Evolutionary conservation across 1,140 invertebrate genomes (phyloP), one percentile per base, ranked within the genome.

Genomic region (Aphaenogaster rudis): DNA sequence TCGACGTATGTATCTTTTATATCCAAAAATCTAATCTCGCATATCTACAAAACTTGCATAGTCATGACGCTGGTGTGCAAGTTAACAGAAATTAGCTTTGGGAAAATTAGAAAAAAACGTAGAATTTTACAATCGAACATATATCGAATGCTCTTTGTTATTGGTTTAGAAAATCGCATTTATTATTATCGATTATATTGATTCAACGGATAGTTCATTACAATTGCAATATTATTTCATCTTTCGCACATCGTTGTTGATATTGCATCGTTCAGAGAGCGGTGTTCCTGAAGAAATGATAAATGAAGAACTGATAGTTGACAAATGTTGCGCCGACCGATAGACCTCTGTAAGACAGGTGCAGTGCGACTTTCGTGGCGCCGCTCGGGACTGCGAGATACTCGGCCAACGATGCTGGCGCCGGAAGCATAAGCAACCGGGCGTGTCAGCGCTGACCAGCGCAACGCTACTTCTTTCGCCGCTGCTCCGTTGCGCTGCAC

Each of bases 381-480:
- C 64, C 84, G 61, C 86, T 67, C 54, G 80, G 63, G 52, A 74
- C 64, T 63, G 59, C 59, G 79, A 69, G 69, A 61, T 54, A 50
- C 39, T 63, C 57, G 59, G 48, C 21, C 69, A 72, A 91, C 66
- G 85, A 84, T 92, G 66, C 45, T 69, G 93, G 91, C 91, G 94
- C 93, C 93, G 93, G 93, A 93, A 94, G 92, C 92, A 84, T 67
- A 69, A 88, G 90, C 92, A 94, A 92, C 92, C 94, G 92, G 93
- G 94, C 94, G 94, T 94, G 94, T 94, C 94, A 93, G 93, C 91
- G 92, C 94, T 95, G 94, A 95, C 94, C 94, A 95, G 92, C 93
- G 93, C 94, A 94, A 94, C 90, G 92, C 92, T 90, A 92, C 93
- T 93, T 92, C 93, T 92, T 94, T 93, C 88, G 90, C 93, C 92